These are phyloP conservation scores for Pollenia angustigena DNA, from an alignment of 2,888 invertebrate genomes.

Conservation along the genomic window DNA sequence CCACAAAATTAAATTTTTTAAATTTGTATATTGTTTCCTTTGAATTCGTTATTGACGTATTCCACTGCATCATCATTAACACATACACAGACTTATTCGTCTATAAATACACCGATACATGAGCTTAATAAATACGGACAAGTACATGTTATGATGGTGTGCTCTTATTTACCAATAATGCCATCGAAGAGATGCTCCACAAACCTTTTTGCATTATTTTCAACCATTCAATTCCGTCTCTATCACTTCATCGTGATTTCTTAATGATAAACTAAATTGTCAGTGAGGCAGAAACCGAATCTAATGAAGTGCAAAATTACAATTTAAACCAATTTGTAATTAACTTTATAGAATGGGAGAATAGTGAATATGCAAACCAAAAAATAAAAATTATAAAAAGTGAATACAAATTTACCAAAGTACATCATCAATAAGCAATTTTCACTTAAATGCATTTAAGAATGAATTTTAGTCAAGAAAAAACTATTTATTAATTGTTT, in stretches of 20 bases:
- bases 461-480: neutral
- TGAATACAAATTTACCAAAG: constrained; percentile 3
- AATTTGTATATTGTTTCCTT: too few relatives aligned
- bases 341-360: constrained; percentile 81
- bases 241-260: constrained; percentile 65
- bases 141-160: constrained; percentile 26
- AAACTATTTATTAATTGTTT: neutral
- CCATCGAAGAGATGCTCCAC: constrained; percentile 1
- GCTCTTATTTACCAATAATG: constrained; percentile 34
- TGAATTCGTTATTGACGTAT: too few relatives aligned
- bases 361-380: constrained; percentile 39
- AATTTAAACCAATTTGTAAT: constrained; percentile 83
- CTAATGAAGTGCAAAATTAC: constrained; percentile 83
- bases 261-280: constrained; percentile 83
- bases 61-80: too few relatives aligned
- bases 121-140: neutral
- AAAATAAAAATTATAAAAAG: constrained; percentile 6
- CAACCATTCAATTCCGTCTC: neutral
- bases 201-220: constrained; percentile 27
- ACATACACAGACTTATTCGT: neutral
- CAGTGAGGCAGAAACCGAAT: constrained; percentile 83
- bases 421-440: constrained; percentile 15
- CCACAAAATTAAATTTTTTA: too few relatives aligned
- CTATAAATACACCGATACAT: neutral
- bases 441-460: neutral